Base-by-base conservation (phyloP, 35 echinoderm and acorn worm species). In the Hemicentrotus pulcherrimus region DNA sequence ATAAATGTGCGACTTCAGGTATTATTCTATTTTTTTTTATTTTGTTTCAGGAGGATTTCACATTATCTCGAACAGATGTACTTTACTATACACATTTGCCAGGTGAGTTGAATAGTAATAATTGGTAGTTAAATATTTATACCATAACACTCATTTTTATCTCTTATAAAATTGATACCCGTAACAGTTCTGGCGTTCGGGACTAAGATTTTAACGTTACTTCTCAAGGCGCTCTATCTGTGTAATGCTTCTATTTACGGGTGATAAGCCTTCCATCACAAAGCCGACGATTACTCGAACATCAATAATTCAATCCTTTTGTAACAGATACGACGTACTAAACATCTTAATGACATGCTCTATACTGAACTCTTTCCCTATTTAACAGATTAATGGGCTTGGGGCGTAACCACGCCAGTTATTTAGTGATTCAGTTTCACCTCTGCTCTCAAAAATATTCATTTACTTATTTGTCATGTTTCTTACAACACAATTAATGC, bases 11-110 rank as follows among this genome's bases (percentile, higher is more conserved):
- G 15, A 30, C 15, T 85, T 85, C 30, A 30, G 4, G 15, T 14
- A n/a, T 48, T 92, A 28, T 48, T 18, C 2, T 47, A n/a, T 48
- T 55, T 92, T 48, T 55, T 92, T 92, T 28, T 0, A 48, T 92
- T 48, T 28, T 28, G 13, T 46, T 48, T 92, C 46, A 92, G 91
- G 47, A 46, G 41, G 47, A 92, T 22, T 46, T 45, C 48, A 46
- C 4, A 55, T 55, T 92, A 47, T 48, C 45, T 52, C 14, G 13
- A 48, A 4, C 41, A 16, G 91, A 92, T 48, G 91, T 92, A 14
- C 91, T 28, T 9, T 52, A 92, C 28, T 92, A 92, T 55, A 92
- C 91, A 92, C 48, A 45, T 48, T 92, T 41, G 41, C 47, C 91
- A 92, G 91, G 91, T 92, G 28, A 92, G 91, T 31, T 92, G 22